A percentile compares a stretch with the other conserved stretches of the same genome.
Conservation (phyloP, 2,888 invertebrate species). For the Autographa gamma region DNA sequence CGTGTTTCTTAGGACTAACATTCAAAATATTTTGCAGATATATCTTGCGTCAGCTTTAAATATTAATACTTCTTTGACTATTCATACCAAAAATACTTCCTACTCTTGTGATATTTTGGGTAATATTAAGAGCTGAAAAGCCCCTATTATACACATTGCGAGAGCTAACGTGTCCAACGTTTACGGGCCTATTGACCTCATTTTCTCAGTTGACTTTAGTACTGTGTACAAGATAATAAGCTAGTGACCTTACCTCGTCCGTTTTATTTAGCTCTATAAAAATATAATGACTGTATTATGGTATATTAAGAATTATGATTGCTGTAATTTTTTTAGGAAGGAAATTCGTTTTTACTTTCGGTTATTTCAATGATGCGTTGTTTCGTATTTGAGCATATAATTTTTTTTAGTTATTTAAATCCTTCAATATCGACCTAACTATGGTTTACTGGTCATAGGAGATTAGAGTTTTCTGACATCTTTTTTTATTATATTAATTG, state of each 20-base stretch:
- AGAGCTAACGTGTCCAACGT: slow-evolving; percentile 25
- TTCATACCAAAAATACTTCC: neutral
- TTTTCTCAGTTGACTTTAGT: slow-evolving; percentile 37
- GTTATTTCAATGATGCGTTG: too few relatives aligned
- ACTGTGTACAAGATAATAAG: slow-evolving; percentile 17
- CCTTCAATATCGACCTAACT: too few relatives aligned
- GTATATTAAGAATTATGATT: neutral
- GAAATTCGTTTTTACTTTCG: neutral
- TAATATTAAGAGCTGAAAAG: slow-evolving; percentile 12
- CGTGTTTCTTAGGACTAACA: too few relatives aligned
- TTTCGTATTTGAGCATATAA: too few relatives aligned
- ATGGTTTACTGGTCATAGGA: too few relatives aligned
- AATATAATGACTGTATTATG: slow-evolving; percentile 6
- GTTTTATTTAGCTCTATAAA: slow-evolving; percentile 2
- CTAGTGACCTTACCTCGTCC: slow-evolving; percentile 13
- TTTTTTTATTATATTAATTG: too few relatives aligned
- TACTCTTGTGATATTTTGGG: slow-evolving; percentile 33
- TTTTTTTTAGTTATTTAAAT: too few relatives aligned
- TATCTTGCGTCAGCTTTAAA: too few relatives aligned
- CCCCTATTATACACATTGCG: slow-evolving; percentile 23
- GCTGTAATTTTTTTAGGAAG: neutral
- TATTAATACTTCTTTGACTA: neutral
- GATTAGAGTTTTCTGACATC: too few relatives aligned
- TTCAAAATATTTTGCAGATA: too few relatives aligned
- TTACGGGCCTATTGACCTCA: slow-evolving; percentile 33